Evolutionary conservation across 2,888 invertebrate species (phyloP), one percentile per base, ranked within the genome.

Genomic region (Poecilobothrus nobilitatus): DNA sequence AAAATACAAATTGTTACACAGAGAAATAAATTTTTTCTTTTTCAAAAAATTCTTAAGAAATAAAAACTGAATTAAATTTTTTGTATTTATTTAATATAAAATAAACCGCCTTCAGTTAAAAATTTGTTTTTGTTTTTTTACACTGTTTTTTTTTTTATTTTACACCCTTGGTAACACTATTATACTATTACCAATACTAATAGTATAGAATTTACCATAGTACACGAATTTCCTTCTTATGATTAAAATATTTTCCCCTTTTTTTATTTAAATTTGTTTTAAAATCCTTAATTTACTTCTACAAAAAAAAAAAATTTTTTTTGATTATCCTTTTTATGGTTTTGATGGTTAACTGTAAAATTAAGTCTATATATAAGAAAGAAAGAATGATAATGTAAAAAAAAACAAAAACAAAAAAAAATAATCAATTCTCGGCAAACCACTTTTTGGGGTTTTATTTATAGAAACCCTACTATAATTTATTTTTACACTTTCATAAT

Each of bases 271-370:
- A 53, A 18, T 53, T 53, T 53, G 1, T 37, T 53, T 53, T 53
- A 53, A 27, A 53, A 53, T 53, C 53, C n/a, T 53, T 53, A 53
- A 53, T 53, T 53, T 53, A 53, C 53, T 53, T 18, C 9, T 53
- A n/a, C 53, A 53, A 53, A 53, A 27, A 27, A 27, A 27, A 27
- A 27, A 27, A 27, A 27, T 27, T 4, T 2, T 15, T 53, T 53
- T 18, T 53, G 53, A 53, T 53, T 53, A 53, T 53, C 53, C 53
- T 53, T 53, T 53, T 53, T 53, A 53, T 53, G 53, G 53, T 53
- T 53, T 53, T 53, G 18, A 53, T 53, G 53, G 53, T 53, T 18
- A 53, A 53, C 15, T 53, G 15, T 53, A 53, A 53, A 53, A 37
- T 37, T 27, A 27, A 27, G 27, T 27, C 3, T 27, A n/a, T n/a